A percentile compares a stretch with the other conserved stretches of the same genome.
Evolutionary conservation across 1,140 invertebrate species (phyloP).

Genomic region (Drosophila oshimai): DNA sequence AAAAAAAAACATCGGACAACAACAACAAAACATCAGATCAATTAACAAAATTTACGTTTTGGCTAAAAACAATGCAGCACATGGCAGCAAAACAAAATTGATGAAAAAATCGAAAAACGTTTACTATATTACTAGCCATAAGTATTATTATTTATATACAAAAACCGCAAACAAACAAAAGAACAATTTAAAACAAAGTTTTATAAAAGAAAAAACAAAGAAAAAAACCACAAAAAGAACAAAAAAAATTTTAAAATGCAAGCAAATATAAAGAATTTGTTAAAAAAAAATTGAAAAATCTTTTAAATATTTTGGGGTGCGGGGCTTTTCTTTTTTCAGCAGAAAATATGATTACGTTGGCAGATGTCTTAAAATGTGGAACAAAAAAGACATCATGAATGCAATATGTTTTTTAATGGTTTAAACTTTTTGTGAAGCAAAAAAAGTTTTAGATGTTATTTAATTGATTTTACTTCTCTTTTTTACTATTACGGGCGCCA

Average conservation of each 20-base stretch:
- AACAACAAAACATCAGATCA: slow-evolving; percentile 23
- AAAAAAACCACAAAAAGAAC: slow-evolving; percentile 33
- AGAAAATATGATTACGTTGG: too few relatives aligned
- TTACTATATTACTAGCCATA: slow-evolving; percentile 78
- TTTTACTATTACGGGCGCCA: too few relatives aligned
- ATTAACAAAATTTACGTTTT: slow-evolving; percentile 63
- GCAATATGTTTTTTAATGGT: too few relatives aligned
- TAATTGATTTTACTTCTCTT: too few relatives aligned
- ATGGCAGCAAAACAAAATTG: slow-evolving; percentile 13
- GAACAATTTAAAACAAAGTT: slow-evolving; percentile 80
- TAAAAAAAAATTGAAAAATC: slow-evolving; percentile 36
- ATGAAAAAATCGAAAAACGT: slow-evolving; percentile 70
- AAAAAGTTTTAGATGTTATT: too few relatives aligned
- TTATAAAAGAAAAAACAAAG: slow-evolving; percentile 62
- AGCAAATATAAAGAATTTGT: slow-evolving; percentile 78
- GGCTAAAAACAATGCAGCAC: slow-evolving; percentile 28
- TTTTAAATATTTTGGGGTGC: neutral
- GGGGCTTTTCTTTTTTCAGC: neutral
- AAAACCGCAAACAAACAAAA: slow-evolving; percentile 53
- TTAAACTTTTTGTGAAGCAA: too few relatives aligned
- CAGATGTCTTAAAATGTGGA: too few relatives aligned
- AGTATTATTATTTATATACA: slow-evolving; percentile 81
- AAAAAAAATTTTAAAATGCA: slow-evolving; percentile 41
- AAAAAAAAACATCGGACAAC: too few relatives aligned
- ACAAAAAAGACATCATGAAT: too few relatives aligned